A percentile compares a stretch with the other conserved stretches of the same genome.
These are phyloP conservation scores for Drosophila lini DNA, from an alignment of 1,140 invertebrate species.

Conservation along the genomic window DNA sequence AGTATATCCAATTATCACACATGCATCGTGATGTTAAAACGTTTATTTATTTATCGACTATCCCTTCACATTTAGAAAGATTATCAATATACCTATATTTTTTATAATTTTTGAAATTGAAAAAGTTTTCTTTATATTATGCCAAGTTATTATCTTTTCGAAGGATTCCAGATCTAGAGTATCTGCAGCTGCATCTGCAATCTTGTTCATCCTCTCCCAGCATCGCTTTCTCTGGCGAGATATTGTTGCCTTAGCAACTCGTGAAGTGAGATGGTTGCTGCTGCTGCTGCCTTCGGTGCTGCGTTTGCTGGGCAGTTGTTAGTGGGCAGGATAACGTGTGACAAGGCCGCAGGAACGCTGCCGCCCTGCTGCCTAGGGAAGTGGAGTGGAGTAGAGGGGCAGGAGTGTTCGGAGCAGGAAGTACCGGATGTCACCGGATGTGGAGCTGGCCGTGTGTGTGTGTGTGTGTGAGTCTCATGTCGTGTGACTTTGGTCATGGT, in stretches of 20 bases:
- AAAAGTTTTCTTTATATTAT: neutral
- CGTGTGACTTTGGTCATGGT: constrained; percentile 80
- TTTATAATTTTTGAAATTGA: neutral
- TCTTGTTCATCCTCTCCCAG: constrained; percentile 3
- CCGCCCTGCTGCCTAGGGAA: constrained; percentile 25
- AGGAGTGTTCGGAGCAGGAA: constrained; percentile 52
- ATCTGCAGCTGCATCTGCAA: constrained; percentile 19
- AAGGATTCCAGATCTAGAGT: constrained; percentile 10
- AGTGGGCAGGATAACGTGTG: constrained; percentile 63
- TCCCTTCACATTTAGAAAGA: too few relatives aligned
- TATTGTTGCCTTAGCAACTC: constrained; percentile 73
- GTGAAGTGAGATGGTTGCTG: constrained; percentile 49
- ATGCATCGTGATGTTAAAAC: neutral
- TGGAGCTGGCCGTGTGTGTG: constrained; percentile 53
- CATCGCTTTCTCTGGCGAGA: constrained; percentile 37
- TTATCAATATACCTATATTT: neutral
- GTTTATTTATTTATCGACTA: neutral
- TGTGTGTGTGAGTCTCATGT: constrained; percentile 49
- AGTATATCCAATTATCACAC: neutral
- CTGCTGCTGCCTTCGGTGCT: constrained; percentile 32
- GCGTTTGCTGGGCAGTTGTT: constrained; percentile 53
- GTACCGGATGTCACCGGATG: constrained; percentile 80
- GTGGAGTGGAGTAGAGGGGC: constrained; percentile 5
- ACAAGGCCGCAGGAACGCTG: constrained; percentile 76
- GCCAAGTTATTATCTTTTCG: neutral